A percentile compares a stretch with the other conserved stretches of the same genome.
These are phyloP conservation scores for Microctenopoma steveboyesi DNA, from an alignment of 2,797 vertebrate species.

Conservation along the genomic window DNA sequence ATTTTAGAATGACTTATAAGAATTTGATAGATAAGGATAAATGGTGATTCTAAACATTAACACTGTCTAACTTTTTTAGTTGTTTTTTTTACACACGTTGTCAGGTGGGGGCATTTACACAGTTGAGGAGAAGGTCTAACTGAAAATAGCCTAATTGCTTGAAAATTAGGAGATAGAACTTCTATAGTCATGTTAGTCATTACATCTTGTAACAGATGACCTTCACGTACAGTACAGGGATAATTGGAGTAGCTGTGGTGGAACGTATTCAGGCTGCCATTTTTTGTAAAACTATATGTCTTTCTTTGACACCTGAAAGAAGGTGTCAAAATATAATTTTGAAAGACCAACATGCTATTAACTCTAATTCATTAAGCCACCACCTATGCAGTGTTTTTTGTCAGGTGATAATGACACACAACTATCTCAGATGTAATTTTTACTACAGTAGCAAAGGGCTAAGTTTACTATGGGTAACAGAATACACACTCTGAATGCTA, in stretches of 20 bases:
- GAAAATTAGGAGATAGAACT: too few relatives aligned
- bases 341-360: too few relatives aligned
- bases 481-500: too few relatives aligned
- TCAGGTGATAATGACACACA: too few relatives aligned
- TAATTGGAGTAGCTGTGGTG: not conserved
- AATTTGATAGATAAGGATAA: not conserved
- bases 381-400: not conserved
- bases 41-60: not conserved
- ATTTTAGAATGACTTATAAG: constrained; percentile 10
- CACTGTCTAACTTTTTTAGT: not conserved
- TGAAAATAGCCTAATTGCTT: too few relatives aligned
- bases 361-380: not conserved
- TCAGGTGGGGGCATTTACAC: constrained; percentile 1
- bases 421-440: not conserved
- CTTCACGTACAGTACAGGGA: constrained; percentile 3
- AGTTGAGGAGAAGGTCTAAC: too few relatives aligned
- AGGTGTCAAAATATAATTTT: not conserved
- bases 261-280: too few relatives aligned
- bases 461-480: too few relatives aligned
- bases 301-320: too few relatives aligned
- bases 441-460: too few relatives aligned
- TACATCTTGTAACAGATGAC: constrained; percentile 8
- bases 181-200: constrained; percentile 12
- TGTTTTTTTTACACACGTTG: not conserved
- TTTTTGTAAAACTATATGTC: too few relatives aligned